Percentiles rank a stretch among this genome's conserved stretches.
phyloP scores from a whole-genome alignment of 2,797 vertebrate species.

The Haliaeetus vocifer region DNA sequence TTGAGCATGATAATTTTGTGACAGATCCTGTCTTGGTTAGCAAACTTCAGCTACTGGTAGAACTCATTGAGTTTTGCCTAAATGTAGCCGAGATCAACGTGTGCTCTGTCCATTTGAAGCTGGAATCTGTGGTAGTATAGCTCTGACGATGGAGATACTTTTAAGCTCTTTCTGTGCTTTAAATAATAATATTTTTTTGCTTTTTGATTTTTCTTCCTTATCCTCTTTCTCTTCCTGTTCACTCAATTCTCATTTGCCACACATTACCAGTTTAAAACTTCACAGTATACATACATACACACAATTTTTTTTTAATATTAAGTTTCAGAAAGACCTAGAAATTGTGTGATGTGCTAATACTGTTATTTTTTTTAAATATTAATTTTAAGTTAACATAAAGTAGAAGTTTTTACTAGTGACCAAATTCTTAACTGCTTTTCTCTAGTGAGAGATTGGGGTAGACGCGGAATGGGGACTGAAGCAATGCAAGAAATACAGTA shows the following conservation, averaged over 20 bases:
- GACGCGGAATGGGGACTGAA: not conserved
- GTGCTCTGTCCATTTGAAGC: not conserved
- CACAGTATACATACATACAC: not conserved
- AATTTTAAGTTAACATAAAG: not conserved
- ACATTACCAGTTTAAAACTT: not conserved
- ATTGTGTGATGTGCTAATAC: not conserved
- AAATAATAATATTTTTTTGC: not conserved
- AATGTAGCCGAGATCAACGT: not conserved
- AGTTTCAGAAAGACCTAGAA: constrained; percentile 9
- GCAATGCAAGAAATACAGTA: not conserved
- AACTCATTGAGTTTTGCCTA: not conserved
- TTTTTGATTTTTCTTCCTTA: not conserved
- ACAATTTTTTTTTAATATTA: not conserved
- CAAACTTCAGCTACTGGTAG: not conserved
- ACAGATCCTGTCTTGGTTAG: not conserved
- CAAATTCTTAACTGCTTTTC: not conserved
- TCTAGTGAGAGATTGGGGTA: not conserved
- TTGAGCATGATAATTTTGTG: not conserved
- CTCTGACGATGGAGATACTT: not conserved
- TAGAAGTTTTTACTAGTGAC: not conserved
- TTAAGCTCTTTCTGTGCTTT: not conserved
- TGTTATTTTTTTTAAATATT: not conserved
- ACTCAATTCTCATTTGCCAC: not conserved
- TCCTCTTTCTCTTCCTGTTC: not conserved
- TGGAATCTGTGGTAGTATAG: not conserved